phyloP scores from a whole-genome alignment of 2,888 invertebrate species.

The Alitta virens region DNA sequence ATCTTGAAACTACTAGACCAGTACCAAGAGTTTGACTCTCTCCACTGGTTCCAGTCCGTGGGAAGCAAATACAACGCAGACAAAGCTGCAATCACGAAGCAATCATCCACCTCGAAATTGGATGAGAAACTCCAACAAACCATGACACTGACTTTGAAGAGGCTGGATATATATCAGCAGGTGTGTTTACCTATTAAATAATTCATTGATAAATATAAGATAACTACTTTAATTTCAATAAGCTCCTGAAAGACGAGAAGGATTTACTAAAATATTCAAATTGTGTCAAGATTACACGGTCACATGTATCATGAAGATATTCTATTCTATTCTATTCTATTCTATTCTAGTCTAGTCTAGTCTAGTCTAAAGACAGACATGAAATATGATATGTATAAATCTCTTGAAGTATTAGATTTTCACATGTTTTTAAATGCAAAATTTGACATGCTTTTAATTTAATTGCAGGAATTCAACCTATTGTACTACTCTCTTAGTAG shows the following conservation, averaged over 20 bases:
- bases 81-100: conserved; percentile 58
- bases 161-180: conserved; percentile 72
- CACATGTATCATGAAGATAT: too few species aligned
- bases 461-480: conserved; percentile 78
- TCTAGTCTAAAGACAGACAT: too few species aligned
- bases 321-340: too few species aligned
- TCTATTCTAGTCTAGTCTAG: too few species aligned
- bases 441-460: not conserved
- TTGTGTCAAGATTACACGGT: too few species aligned
- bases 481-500: conserved; percentile 89
- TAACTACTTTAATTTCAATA: too few species aligned
- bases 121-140: conserved; percentile 91
- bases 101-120: conserved; percentile 34
- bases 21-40: conserved; percentile 79
- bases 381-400: too few species aligned
- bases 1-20: conserved; percentile 87
- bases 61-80: conserved; percentile 71
- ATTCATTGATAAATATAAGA: too few species aligned
- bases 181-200: too few species aligned
- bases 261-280: too few species aligned
- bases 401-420: too few species aligned
- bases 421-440: not conserved
- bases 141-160: conserved; percentile 80
- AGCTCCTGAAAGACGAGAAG: too few species aligned
- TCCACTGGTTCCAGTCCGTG: conserved; percentile 94